Base-by-base conservation (phyloP, 1,140 invertebrate species). In the Spodoptera litura region DNA sequence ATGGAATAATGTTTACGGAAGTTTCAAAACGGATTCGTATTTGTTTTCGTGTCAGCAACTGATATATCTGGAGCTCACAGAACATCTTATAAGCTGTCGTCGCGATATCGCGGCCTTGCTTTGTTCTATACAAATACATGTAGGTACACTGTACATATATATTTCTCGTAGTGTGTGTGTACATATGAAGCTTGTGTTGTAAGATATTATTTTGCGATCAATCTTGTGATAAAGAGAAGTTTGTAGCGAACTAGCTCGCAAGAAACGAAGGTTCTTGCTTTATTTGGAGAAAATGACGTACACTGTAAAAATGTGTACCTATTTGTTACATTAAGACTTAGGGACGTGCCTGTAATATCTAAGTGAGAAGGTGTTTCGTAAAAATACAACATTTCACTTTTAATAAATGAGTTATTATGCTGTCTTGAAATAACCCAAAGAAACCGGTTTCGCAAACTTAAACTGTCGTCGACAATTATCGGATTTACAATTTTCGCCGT, bases 401-500 rank as follows among this genome's bases (percentile, higher is more conserved):
- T 51, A 52, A 68, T 15, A 51, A 15, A 66, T 20, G 38, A 44
- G 62, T 9, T 13, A 35, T 27, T 52, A 27, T 9, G n/a, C 31
- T 38, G 53, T 55, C n/a, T 71, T 52, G 53, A n/a, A 52, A 15
- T 53, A 49, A 71, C 68, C 25, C 53, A 55, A 56, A 31, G 51
- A 71, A 35, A 71, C 31, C 51, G 53, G 53, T 49, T 25, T 49
- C 49, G 12, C 49, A 62, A 62, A 56, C 70, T 53, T 13, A 70
- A 72, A 76, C 58, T 76, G 61, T 66, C 51, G 56, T 58, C 51
- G 56, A 73, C 68, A 80, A 80, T 80, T 74, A 78, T 61, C 75
- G 70, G 62, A 78, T 81, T 78, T 78, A 74, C 73, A 73, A 79
- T 78, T 80, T 78, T 84, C 73, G 31, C 31, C 51, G 53, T 59